phyloP scores from a whole-genome alignment of 2,888 invertebrate genomes.

The Psococerastis gibbosa region DNA sequence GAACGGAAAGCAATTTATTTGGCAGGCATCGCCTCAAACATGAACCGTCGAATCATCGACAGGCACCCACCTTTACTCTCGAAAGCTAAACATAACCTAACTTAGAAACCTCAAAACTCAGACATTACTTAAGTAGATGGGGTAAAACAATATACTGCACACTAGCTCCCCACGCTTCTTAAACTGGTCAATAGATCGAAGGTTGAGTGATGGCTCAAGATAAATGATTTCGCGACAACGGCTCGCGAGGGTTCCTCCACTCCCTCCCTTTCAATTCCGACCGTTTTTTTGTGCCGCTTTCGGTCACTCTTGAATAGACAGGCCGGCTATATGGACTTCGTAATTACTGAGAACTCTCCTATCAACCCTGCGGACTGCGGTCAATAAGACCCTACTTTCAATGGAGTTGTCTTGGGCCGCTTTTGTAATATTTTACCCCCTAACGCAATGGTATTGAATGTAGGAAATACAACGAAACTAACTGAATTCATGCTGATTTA shows the following conservation, averaged over 20 bases:
- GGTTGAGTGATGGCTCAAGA: constrained; percentile 10
- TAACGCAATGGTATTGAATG: too few species aligned
- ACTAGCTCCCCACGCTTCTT: not conserved
- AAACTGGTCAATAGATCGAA: not conserved
- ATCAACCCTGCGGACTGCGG: too few species aligned
- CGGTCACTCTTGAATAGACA: too few species aligned
- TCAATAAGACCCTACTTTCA: too few species aligned
- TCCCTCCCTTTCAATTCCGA: not conserved
- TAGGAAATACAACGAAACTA: too few species aligned
- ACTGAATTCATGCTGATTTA: too few species aligned
- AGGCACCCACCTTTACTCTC: too few species aligned
- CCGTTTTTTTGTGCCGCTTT: not conserved
- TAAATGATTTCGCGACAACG: constrained; percentile 8
- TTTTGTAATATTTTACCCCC: too few species aligned
- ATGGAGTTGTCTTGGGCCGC: too few species aligned
- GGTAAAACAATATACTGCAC: not conserved
- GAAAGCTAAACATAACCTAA: not conserved
- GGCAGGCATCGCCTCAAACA: not conserved
- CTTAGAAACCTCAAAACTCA: not conserved
- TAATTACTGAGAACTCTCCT: too few species aligned
- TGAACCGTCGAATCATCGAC: not conserved
- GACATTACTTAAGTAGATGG: not conserved
- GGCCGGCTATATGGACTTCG: too few species aligned
- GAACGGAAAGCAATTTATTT: not conserved
- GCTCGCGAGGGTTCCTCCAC: not conserved